Evolutionary conservation across 2,797 vertebrate species (phyloP).

Genomic region (Poliocrania exsul): DNA sequence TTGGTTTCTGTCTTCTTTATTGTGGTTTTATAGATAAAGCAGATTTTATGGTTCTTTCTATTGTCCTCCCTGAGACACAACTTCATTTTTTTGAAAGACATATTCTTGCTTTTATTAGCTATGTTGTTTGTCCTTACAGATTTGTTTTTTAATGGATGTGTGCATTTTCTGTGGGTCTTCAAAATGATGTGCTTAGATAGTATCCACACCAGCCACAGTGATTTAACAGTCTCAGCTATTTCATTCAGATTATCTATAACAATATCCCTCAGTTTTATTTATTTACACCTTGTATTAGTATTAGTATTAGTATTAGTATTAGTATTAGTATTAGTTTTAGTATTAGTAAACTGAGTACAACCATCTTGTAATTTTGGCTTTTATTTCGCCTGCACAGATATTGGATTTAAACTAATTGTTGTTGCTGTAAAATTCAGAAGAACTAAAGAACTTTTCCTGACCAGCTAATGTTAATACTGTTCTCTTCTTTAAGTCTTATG

Average conservation of each 20-base stretch:
- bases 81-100: neutral
- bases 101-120: neutral
- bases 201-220: neutral
- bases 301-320: neutral
- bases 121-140: neutral
- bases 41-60: constrained; percentile 1
- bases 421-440: neutral
- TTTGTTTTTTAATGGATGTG: neutral
- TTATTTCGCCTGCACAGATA: neutral
- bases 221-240: neutral
- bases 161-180: neutral
- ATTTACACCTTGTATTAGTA: neutral
- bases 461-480: neutral
- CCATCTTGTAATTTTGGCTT: neutral
- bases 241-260: neutral
- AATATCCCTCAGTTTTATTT: neutral
- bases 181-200: neutral
- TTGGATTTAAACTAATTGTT: neutral
- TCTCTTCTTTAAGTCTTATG: neutral
- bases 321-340: too few species aligned
- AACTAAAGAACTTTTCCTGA: neutral
- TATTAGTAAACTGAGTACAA: neutral
- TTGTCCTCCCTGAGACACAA: neutral
- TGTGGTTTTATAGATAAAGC: neutral
- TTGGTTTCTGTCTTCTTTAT: neutral